Evolutionary conservation across 2,113 vertebrate species (phyloP).

Genomic region (Hippopotamus amphibius): DNA sequence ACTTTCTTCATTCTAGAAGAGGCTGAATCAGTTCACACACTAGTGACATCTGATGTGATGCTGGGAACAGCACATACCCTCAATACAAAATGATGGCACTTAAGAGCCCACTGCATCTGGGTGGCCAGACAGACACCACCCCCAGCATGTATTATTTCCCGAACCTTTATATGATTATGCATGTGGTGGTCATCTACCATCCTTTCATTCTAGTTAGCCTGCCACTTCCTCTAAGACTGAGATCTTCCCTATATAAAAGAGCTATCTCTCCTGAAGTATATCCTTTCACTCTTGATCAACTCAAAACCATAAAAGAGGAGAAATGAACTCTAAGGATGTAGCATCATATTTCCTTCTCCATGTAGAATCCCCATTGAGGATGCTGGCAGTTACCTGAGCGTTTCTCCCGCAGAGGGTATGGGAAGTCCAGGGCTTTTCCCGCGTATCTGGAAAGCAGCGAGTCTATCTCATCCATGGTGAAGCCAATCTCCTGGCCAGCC

Average conservation of each 20-base stretch:
- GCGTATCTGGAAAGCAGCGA: constrained; percentile 93
- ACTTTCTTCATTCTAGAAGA: constrained; percentile 14
- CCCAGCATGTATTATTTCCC: neutral
- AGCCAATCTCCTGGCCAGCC: constrained; percentile 90
- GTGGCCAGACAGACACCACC: neutral
- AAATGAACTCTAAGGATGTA: neutral
- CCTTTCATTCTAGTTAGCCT: neutral
- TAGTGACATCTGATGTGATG: neutral
- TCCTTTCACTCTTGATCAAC: neutral
- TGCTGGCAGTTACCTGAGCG: constrained; percentile 89
- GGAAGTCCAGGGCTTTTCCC: constrained; percentile 94
- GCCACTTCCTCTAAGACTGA: neutral
- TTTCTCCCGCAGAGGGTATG: constrained; percentile 91
- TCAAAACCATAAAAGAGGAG: constrained; percentile 1
- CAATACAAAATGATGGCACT: neutral
- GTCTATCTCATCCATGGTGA: constrained; percentile 91
- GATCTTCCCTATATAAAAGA: neutral
- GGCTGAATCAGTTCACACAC: neutral
- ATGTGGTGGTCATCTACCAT: neutral
- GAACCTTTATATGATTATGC: neutral
- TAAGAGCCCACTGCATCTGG: neutral
- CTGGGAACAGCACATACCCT: neutral
- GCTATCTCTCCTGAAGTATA: neutral
- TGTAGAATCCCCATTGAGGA: neutral
- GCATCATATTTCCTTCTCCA: neutral